Base-by-base conservation (phyloP, 2,888 invertebrate species). In the Stomorhina lunata region DNA sequence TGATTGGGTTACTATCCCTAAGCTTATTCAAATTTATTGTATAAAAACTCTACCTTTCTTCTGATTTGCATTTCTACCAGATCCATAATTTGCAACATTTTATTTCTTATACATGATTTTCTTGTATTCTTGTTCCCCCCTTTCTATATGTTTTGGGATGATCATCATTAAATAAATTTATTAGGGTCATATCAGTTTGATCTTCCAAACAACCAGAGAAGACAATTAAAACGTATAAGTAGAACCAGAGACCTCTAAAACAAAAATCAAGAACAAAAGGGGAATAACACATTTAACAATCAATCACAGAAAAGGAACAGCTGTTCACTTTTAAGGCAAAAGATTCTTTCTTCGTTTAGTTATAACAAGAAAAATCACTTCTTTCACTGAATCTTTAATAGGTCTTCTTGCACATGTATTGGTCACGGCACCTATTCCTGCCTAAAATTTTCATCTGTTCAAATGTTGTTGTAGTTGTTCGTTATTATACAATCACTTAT, bases 401-500 rank as follows among this genome's bases (percentile, higher is more conserved):
- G 17, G 32, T 29, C 17, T 40, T 43, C 10, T 10, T 40, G 15
- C 29, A 22, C 25, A 48, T 45, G 17, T 32, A 37, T 25, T 32
- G 5, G 40, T 50, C 50, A 45, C n/a, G n/a, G n/a, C n/a, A n/a
- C n/a, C n/a, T n/a, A n/a, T n/a, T n/a, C n/a, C n/a, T n/a, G n/a
- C n/a, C n/a, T n/a, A n/a, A n/a, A n/a, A n/a, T n/a, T n/a, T n/a
- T n/a, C n/a, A n/a, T n/a, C n/a, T n/a, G n/a, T n/a, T n/a, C n/a
- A n/a, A n/a, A n/a, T n/a, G n/a, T n/a, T n/a, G 7, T 43, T 0
- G 17, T 12, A 15, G 43, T 6, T 27, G 61, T 17, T 57, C 37
- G 34, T 50, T 69, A 75, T 73, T 71, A 76, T 69, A 79, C 77
- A 80, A 65, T 81, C 77, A 73, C 77, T 83, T 79, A 75, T 71